These are phyloP conservation scores for Parochlus steinenii DNA, from an alignment of 2,888 invertebrate genomes.

Conservation along the genomic window DNA sequence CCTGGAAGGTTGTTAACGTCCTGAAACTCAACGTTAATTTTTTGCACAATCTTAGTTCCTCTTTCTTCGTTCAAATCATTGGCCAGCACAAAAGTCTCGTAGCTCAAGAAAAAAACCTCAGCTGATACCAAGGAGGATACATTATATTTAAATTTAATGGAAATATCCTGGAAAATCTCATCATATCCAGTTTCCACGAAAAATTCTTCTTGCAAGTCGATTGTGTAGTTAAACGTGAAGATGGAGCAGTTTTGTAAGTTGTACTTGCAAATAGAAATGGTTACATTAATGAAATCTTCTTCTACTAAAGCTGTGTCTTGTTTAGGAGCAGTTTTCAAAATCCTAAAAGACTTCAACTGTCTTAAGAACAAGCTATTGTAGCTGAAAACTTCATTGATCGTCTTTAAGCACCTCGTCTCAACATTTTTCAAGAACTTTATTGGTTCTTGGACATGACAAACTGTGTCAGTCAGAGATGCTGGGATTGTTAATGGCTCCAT, in stretches of 20 bases:
- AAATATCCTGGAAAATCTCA: slow-evolving; percentile 6
- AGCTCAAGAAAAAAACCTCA: not conserved
- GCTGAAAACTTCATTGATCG: slow-evolving; percentile 1
- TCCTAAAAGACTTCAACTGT: not conserved
- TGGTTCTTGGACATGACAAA: slow-evolving; percentile 21
- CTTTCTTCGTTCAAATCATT: not conserved
- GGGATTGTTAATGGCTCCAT: slow-evolving; percentile 19
- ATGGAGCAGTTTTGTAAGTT: slow-evolving; percentile 1
- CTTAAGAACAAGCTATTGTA: slow-evolving; percentile 1
- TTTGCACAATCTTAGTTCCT: slow-evolving; percentile 5
- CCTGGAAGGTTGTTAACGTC: slow-evolving; percentile 2
- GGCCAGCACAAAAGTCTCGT: not conserved
- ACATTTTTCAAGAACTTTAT: slow-evolving; percentile 15
- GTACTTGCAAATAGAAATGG: not conserved
- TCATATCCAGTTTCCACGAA: not conserved
- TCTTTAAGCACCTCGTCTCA: slow-evolving; percentile 1
- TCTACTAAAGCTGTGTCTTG: too few relatives aligned
- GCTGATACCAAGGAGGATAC: slow-evolving; percentile 4
- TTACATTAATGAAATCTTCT: not conserved
- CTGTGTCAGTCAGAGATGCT: slow-evolving; percentile 18
- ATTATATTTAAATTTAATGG: slow-evolving; percentile 2
- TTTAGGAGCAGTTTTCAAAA: too few relatives aligned
- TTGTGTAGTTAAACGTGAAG: not conserved
- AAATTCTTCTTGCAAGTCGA: not conserved
- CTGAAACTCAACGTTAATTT: not conserved